phyloP scores from a whole-genome alignment of 2,888 invertebrate species.

The Sminthurinus aureus region DNA sequence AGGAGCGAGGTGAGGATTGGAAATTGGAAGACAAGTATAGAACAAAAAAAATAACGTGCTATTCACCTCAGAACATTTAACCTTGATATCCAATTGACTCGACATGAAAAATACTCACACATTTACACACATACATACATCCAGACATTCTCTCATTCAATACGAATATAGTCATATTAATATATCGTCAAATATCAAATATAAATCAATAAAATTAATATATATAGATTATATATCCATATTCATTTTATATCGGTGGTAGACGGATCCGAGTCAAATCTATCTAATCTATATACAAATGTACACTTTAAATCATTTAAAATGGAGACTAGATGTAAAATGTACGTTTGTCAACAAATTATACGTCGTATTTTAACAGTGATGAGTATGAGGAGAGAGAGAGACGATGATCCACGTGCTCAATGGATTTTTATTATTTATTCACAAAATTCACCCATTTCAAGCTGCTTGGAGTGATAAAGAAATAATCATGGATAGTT shows the following conservation, averaged over 20 bases:
- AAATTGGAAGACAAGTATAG: background rate
- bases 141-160: no score
- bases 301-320: background rate
- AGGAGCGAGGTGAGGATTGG: background rate
- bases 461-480: background rate
- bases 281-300: conserved; percentile 25
- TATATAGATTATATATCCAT: background rate
- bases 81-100: conserved; percentile 43
- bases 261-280: conserved; percentile 33
- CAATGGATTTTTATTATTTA: background rate
- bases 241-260: conserved; percentile 9
- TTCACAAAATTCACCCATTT: conserved; percentile 7
- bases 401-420: background rate
- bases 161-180: no score
- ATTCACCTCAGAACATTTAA: conserved; percentile 48
- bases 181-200: no score
- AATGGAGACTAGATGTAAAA: background rate
- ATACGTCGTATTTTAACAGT: background rate
- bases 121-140: background rate
- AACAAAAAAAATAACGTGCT: conserved; percentile 33
- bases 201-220: background rate
- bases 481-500: background rate
- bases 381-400: background rate
- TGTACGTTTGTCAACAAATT: background rate
- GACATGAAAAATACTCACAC: conserved; percentile 20